Evolutionary conservation across 1,140 invertebrate genomes (phyloP).

Genomic region (Anoplophora glabripennis): DNA sequence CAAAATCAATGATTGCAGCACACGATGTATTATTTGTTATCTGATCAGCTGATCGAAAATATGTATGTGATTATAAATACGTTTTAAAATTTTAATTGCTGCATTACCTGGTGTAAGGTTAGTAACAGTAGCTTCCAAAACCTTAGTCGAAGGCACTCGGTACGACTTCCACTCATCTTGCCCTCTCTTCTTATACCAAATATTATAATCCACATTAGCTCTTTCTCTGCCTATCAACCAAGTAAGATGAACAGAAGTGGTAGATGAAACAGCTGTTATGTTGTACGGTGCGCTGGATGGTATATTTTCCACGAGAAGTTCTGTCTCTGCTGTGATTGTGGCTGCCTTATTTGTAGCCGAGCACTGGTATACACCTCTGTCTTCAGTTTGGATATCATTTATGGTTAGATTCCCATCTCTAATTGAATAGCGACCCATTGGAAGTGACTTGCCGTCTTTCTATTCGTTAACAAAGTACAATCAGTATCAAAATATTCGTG

Average conservation of each 20-base stretch:
- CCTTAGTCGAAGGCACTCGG: slow-evolving; percentile 63
- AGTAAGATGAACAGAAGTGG: slow-evolving; percentile 73
- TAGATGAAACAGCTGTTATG: slow-evolving; percentile 74
- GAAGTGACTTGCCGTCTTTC: slow-evolving; percentile 74
- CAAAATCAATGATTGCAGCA: too few species aligned
- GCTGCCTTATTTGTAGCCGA: slow-evolving; percentile 88
- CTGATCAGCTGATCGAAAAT: too few species aligned
- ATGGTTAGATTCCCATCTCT: slow-evolving; percentile 86
- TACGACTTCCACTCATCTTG: slow-evolving; percentile 76
- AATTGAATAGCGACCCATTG: slow-evolving; percentile 65
- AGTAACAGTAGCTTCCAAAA: slow-evolving; percentile 75
- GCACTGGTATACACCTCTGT: slow-evolving; percentile 90
- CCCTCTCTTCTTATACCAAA: slow-evolving; percentile 76
- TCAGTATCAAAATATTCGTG: neutral
- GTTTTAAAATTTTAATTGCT: slow-evolving; percentile 1
- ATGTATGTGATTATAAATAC: too few species aligned
- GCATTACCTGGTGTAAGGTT: slow-evolving; percentile 65
- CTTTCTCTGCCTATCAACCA: slow-evolving; percentile 86
- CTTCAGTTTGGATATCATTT: slow-evolving; percentile 74
- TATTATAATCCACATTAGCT: slow-evolving; percentile 76
- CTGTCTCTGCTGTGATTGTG: slow-evolving; percentile 81
- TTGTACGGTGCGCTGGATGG: slow-evolving; percentile 90
- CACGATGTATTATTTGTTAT: too few species aligned
- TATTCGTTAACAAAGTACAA: slow-evolving; percentile 38
- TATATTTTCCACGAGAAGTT: slow-evolving; percentile 82